These are phyloP conservation scores for Patella ulyssiponensis DNA, from an alignment of 2,888 invertebrate species.

Conservation along the genomic window DNA sequence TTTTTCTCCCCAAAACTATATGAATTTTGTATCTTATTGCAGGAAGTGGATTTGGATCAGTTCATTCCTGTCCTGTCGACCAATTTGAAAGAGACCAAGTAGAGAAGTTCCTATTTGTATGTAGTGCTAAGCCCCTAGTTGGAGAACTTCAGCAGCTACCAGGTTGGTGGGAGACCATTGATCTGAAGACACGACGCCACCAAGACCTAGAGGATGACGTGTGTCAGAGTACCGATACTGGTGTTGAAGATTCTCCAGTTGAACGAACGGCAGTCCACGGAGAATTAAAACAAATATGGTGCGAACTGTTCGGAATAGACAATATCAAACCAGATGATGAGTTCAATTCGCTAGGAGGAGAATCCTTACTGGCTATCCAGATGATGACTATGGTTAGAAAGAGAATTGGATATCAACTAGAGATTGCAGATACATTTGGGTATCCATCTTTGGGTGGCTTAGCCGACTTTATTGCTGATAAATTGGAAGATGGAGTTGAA, in stretches of 20 bases:
- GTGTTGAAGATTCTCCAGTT: neutral
- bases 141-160: neutral
- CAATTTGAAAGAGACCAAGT: conserved; percentile 1
- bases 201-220: neutral
- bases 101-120: neutral
- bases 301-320: conserved; percentile 18
- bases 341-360: conserved; percentile 21
- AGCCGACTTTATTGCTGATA: conserved; percentile 10
- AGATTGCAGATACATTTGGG: conserved; percentile 28
- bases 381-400: conserved; percentile 26
- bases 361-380: conserved; percentile 26
- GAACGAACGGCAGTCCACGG: conserved; percentile 11
- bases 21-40: neutral
- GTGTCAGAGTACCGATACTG: neutral
- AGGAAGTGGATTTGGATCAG: conserved; percentile 1
- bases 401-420: conserved; percentile 21
- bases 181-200: neutral
- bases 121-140: neutral
- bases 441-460: conserved; percentile 16
- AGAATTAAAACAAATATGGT: conserved; percentile 25
- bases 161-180: conserved; percentile 5
- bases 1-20: too few relatives aligned
- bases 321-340: conserved; percentile 22
- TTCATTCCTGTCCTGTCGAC: neutral
- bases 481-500: neutral